Evolutionary conservation across 2,888 invertebrate genomes (phyloP), one percentile per base, ranked within the genome.

Genomic region (Drosophila fulvimacula): DNA sequence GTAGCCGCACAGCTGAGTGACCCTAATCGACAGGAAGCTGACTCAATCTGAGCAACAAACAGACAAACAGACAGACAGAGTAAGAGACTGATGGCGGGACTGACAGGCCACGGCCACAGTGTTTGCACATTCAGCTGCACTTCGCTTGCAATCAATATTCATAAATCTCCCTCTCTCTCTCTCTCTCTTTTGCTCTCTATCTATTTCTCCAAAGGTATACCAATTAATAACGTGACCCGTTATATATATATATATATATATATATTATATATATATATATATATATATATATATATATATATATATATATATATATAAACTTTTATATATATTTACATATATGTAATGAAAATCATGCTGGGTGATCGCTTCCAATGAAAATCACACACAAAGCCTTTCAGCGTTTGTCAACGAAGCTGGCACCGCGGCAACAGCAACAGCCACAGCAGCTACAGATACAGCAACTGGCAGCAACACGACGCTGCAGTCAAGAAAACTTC

Each of bases 161-260:
- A 84, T 84, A 84, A 86, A 85, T 88, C 90, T 21, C 10, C 21
- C 38, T 36, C 39, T 41, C 41, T n/a, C 11, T 11, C 21, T 21
- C 32, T 17, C 41, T 17, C 17, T 32, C 39, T 24, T 24, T 19
- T 13, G 21, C 52, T 36, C 21, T n/a, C 52, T 38, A n/a, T 24
- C 52, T 52, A 27, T 24, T 24, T n/a, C 27, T 72, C 70, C 69
- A 82, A 78, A 79, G 81, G 90, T 88, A 88, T 80, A 88, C 73
- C 90, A 86, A 86, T 86, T 86, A 86, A 86, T 86, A 86, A 88
- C 76, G 89, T 88, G 85, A 90, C 90, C 85, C 74, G 89, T 90
- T 89, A 83, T 74, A 17, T 65, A 76, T 60, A 67, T 64, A 53
- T 56, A n/a, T n/a, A n/a, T n/a, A n/a, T n/a, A n/a, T 17, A 19